Evolutionary conservation across 2,113 vertebrate species (phyloP), one percentile per base, ranked within the genome.

Genomic region (Channa maculata): DNA sequence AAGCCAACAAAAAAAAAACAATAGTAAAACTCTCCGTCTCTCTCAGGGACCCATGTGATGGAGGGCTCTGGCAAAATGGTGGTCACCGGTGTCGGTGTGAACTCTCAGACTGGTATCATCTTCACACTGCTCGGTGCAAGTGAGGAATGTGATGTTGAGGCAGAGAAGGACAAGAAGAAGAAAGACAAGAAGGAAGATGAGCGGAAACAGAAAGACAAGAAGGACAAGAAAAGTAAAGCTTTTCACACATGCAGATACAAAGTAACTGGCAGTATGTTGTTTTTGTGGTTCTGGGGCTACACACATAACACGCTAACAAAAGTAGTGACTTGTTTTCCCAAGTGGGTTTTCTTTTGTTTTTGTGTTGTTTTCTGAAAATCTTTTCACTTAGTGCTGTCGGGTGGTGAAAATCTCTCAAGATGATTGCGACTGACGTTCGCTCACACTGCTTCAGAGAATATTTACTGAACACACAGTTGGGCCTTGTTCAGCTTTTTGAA

Each of bases 101-200:
- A 99, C 91, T 99, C 98, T 78, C 98, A 99, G 89, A 98, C 96
- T 77, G 98, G 98, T 89, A 98, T 99, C 79, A 99, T 99, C 82
- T 98, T 98, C 86, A 96, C 95, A 6, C 95, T 99, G 85, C 96
- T 99, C 12, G 96, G 97, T 14, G 95, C 95, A 66, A 90, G 94
- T 84, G 95, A 96, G 33, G 96, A 98, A 5, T 95, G 94, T 5
- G 95, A 96, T 9, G 93, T 94, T 0, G 95, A 96, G 76, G 77
- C 65, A 2, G 73, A 78, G 39, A 86, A 79, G 4, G 68, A 77
- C 10, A 87, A 86, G 46, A 73, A 81, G 34, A 82, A 85, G 65
- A 85, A 82, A 6, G 61, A 88, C 3, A 89, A 89, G 43, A 87
- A 86, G 55, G 86, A 91, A 8, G 84, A 88, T n/a, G 79, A 91